These are phyloP conservation scores for Epirrhoe alternata DNA, from an alignment of 2,888 invertebrate species.

Conservation along the genomic window DNA sequence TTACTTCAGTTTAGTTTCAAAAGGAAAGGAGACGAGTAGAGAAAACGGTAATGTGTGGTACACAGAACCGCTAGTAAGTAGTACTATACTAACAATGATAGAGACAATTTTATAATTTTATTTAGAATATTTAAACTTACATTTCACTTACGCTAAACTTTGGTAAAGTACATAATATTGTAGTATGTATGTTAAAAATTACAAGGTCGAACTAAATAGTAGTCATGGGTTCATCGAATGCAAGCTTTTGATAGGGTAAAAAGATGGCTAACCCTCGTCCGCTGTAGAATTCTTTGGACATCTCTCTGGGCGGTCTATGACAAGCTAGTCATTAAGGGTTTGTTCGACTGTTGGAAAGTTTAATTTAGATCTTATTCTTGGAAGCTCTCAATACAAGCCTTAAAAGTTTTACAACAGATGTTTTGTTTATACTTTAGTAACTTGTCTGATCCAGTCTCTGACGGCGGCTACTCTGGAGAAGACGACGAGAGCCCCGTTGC, in stretches of 20 bases:
- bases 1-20: no score
- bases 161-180: background rate
- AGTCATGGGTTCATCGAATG: background rate
- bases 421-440: constrained; percentile 59
- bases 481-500: constrained; percentile 66
- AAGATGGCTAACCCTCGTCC: background rate
- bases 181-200: background rate
- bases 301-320: background rate
- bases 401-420: background rate
- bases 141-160: constrained; percentile 2
- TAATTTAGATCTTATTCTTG: background rate
- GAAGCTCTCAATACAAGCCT: background rate
- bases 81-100: background rate
- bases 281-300: background rate
- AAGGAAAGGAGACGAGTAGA: no score
- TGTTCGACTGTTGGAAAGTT: background rate
- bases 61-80: background rate
- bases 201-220: background rate
- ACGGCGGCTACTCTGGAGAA: constrained; percentile 69
- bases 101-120: background rate
- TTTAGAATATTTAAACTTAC: background rate
- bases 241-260: background rate
- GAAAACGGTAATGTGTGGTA: background rate
- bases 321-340: background rate
- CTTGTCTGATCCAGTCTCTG: constrained; percentile 68